phyloP scores from a whole-genome alignment of 2,797 vertebrate species.

The Aldrovandia affinis region DNA sequence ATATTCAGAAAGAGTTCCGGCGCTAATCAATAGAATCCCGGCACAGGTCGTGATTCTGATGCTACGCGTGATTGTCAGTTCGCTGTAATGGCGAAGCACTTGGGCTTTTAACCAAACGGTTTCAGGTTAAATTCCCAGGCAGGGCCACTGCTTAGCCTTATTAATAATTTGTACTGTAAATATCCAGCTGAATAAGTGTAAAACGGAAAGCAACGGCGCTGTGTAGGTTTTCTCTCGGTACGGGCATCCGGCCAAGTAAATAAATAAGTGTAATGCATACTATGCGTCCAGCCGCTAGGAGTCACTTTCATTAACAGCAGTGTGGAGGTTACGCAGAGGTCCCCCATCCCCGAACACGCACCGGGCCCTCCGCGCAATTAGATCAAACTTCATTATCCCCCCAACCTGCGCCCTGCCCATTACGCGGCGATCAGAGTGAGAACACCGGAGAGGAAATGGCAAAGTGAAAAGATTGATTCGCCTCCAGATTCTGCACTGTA shows the following conservation, averaged over 20 bases:
- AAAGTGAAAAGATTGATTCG: slow-evolving; percentile 75
- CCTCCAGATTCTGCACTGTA: slow-evolving; percentile 68
- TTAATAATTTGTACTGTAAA: neutral
- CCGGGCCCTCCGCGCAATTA: slow-evolving; percentile 55
- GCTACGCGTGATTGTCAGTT: too few species aligned
- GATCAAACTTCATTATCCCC: slow-evolving; percentile 69
- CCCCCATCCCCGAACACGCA: slow-evolving; percentile 27
- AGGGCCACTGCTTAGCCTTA: neutral
- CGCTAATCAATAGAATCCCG: slow-evolving; percentile 35
- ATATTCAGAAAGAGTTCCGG: neutral
- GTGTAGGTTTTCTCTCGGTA: neutral
- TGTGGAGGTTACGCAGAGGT: slow-evolving; percentile 37
- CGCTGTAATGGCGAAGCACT: neutral
- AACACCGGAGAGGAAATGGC: slow-evolving; percentile 64
- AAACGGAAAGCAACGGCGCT: neutral
- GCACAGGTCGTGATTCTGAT: slow-evolving; percentile 47
- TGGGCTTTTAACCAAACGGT: neutral
- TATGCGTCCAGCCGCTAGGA: slow-evolving; percentile 46
- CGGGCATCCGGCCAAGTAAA: neutral
- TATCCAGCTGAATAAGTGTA: neutral
- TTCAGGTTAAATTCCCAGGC: neutral
- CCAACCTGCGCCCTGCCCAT: slow-evolving; percentile 67
- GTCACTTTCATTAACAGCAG: slow-evolving; percentile 58
- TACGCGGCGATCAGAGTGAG: slow-evolving; percentile 72
- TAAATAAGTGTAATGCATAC: slow-evolving; percentile 34